Conservation (phyloP, 2,113 vertebrate genomes). For the Gracilinanus agilis region DNA sequence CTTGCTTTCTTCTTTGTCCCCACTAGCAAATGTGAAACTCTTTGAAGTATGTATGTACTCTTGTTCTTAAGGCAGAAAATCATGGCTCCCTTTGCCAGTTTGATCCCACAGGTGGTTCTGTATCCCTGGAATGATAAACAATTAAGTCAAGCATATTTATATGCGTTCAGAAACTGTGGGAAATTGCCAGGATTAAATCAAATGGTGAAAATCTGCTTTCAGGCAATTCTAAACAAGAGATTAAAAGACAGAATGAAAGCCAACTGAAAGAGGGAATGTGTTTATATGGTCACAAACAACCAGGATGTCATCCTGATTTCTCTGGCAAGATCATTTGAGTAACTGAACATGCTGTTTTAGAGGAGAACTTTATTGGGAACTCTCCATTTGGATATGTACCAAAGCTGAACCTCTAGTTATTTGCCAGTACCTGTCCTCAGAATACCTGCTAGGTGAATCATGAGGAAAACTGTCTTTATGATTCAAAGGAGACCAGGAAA, state of each 20-base stretch:
- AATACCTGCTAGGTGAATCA: background rate
- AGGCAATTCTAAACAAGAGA: conserved; percentile 66
- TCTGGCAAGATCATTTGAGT: conserved; percentile 70
- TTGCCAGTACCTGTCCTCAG: background rate
- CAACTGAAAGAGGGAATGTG: conserved; percentile 63
- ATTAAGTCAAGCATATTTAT: conserved; percentile 65
- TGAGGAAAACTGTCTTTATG: background rate
- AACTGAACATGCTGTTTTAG: conserved; percentile 67
- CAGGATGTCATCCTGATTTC: conserved; percentile 51
- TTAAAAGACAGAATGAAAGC: conserved; percentile 60
- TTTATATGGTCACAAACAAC: conserved; percentile 66
- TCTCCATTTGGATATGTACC: conserved; percentile 9
- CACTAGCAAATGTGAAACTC: background rate
- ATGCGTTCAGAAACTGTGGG: conserved; percentile 40
- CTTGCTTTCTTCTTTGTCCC: background rate
- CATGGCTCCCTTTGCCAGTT: conserved; percentile 48
- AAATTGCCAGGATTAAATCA: conserved; percentile 62
- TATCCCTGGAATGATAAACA: conserved; percentile 50
- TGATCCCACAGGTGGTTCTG: conserved; percentile 34
- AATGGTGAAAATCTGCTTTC: conserved; percentile 55
- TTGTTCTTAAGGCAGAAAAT: conserved; percentile 58
- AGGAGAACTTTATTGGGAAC: conserved; percentile 4
- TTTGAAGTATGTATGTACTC: conserved; percentile 4
- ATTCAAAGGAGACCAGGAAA: background rate
- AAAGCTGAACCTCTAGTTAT: background rate